These are phyloP conservation scores for Rhincodon typus DNA, from an alignment of 2,797 vertebrate genomes.

Conservation along the genomic window DNA sequence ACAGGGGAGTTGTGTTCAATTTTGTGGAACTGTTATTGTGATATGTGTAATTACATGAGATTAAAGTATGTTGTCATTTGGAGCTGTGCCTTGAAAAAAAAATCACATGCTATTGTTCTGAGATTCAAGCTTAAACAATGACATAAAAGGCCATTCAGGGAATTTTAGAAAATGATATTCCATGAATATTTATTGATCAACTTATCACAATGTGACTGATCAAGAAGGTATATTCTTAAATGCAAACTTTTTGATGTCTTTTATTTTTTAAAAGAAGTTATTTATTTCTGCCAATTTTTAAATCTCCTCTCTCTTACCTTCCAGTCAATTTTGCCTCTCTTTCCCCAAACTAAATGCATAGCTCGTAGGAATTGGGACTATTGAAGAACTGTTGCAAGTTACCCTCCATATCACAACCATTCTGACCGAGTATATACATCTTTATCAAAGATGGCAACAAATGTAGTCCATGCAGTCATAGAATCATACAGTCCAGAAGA, in stretches of 20 bases:
- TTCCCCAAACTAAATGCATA: neutral
- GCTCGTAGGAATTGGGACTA: neutral
- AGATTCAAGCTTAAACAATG: neutral
- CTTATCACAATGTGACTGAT: neutral
- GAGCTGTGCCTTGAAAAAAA: neutral
- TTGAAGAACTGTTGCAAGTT: neutral
- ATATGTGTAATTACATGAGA: constrained; percentile 1
- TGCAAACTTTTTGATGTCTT: neutral
- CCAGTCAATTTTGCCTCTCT: neutral
- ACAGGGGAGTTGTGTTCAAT: neutral
- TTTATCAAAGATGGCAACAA: neutral
- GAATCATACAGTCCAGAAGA: too few species aligned
- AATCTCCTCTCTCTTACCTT: neutral
- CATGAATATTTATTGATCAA: neutral
- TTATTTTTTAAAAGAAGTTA: neutral
- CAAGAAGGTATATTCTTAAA: neutral
- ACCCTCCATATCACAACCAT: neutral
- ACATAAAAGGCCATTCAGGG: neutral
- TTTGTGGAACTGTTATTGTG: neutral
- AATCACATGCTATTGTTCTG: neutral
- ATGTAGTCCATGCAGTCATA: neutral
- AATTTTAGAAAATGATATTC: neutral
- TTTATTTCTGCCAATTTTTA: neutral
- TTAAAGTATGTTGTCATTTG: constrained; percentile 2
- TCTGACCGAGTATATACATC: neutral